Percentiles rank a stretch among this genome's conserved stretches.
Evolutionary conservation across 2,888 invertebrate genomes (phyloP).

Genomic region (Strigamia crassipes): DNA sequence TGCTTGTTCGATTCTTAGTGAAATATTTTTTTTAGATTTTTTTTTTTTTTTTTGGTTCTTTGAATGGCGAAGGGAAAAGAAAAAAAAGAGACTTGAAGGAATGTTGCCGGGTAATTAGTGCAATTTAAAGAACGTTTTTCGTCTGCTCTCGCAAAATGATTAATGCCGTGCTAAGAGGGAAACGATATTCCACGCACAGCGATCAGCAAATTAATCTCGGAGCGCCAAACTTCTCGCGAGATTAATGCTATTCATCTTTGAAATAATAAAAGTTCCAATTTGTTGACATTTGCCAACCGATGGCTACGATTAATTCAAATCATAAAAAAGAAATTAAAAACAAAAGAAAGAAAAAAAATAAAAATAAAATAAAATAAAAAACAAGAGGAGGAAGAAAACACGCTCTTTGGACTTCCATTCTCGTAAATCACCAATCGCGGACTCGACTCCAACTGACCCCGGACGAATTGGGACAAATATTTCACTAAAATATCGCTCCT

Average conservation of each 20-base stretch:
- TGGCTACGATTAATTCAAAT: background rate
- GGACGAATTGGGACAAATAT: conserved; percentile 2
- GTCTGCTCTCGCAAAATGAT: background rate
- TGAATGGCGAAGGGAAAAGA: background rate
- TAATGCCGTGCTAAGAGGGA: background rate
- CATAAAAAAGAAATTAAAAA: too few relatives aligned
- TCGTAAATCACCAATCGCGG: background rate
- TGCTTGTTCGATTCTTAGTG: background rate
- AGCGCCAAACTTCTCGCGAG: background rate
- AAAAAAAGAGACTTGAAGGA: background rate
- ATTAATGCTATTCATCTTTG: background rate
- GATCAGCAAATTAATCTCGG: conserved; percentile 1
- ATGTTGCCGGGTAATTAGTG: conserved; percentile 3
- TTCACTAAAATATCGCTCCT: background rate
- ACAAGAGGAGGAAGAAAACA: background rate
- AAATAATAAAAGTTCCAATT: background rate
- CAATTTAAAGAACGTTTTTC: background rate
- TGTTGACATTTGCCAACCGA: background rate
- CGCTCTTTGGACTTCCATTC: background rate
- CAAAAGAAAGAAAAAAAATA: too few relatives aligned
- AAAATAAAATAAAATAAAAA: background rate
- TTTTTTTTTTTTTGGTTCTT: background rate
- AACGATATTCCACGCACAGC: background rate
- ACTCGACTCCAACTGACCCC: background rate
- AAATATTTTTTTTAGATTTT: too few relatives aligned